Conservation (phyloP, 2,113 vertebrate genomes). For the Oxyura jamaicensis region DNA sequence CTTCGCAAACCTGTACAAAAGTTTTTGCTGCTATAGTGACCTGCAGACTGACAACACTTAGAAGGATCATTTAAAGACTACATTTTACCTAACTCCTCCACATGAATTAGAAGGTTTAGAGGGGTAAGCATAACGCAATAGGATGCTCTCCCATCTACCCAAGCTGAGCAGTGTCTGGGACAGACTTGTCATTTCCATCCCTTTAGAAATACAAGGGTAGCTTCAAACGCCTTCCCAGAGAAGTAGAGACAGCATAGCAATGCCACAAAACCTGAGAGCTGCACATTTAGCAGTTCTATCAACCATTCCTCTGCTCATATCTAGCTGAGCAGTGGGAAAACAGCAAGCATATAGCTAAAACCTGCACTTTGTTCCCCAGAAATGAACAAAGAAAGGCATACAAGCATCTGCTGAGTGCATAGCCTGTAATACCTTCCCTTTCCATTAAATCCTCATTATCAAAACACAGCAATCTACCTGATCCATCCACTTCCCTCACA, state of each 20-base stretch:
- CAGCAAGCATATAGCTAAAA: not conserved
- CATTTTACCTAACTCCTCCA: not conserved
- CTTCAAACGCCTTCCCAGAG: not conserved
- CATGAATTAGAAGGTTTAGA: not conserved
- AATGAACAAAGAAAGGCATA: not conserved
- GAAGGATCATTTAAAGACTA: not conserved
- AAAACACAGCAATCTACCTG: not conserved
- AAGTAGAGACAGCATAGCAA: not conserved
- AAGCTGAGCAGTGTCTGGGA: not conserved
- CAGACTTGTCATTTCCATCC: not conserved
- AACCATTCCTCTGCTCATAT: not conserved
- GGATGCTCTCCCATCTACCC: not conserved
- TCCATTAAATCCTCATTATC: not conserved
- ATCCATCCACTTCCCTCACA: not conserved
- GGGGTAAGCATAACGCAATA: not conserved
- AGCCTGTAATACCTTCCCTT: not conserved
- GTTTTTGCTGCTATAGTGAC: not conserved
- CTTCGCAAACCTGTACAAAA: not conserved
- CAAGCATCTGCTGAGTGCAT: not conserved
- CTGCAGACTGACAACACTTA: not conserved
- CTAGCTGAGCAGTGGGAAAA: not conserved
- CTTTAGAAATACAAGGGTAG: not conserved
- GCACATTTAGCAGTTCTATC: not conserved
- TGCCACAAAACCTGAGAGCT: not conserved
- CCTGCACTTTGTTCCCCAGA: accelerated